Evolutionary conservation across 2,888 invertebrate species (phyloP), one percentile per base, ranked within the genome.

Genomic region (Epistrophella euchroma): DNA sequence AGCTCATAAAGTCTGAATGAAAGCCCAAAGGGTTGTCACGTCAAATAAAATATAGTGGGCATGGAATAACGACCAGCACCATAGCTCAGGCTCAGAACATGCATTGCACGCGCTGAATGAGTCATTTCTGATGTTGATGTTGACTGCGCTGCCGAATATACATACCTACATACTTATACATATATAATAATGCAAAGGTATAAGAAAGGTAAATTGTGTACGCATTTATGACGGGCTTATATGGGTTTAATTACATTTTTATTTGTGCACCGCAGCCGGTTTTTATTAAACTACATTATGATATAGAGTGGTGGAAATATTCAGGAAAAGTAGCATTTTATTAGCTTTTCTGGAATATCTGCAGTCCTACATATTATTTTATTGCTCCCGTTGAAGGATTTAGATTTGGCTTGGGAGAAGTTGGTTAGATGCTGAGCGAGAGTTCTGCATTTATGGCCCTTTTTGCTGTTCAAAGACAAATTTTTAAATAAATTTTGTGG

Each of bases 171-270:
- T 28, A 28, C 4, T 3, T 4, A 25, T 28, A 28, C 28, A 28
- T 28, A 28, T 28, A 28, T 25, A 76, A 55, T 62, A 55, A 62
- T 70, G n/a, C 25, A 28, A 40, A 47, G 45, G 56, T 52, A 25
- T 43, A 66, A 52, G 50, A 43, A 43, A 52, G 32, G 66, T 72
- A 58, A 28, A 50, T 19, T 50, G 58, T 73, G 55, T 37, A 52
- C 64, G 79, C 50, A 70, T 84, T 84, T 79, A 75, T 79, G 83
- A 79, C 79, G 45, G 83, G 74, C 79, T 79, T 84, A 71, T 84
- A 79, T 64, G 35, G 62, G 56, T 52, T 43, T 80, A 80, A 84
- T 84, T 75, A 79, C 79, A 79, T 71, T 79, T 84, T 70, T 71
- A 84, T 71, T 80, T 64, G 62, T 74, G 58, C 66, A 60, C 37